A percentile compares a stretch with the other conserved stretches of the same genome.
phyloP scores from a whole-genome alignment of 2,888 invertebrate species.

The Gymnosoma rotundatum region DNA sequence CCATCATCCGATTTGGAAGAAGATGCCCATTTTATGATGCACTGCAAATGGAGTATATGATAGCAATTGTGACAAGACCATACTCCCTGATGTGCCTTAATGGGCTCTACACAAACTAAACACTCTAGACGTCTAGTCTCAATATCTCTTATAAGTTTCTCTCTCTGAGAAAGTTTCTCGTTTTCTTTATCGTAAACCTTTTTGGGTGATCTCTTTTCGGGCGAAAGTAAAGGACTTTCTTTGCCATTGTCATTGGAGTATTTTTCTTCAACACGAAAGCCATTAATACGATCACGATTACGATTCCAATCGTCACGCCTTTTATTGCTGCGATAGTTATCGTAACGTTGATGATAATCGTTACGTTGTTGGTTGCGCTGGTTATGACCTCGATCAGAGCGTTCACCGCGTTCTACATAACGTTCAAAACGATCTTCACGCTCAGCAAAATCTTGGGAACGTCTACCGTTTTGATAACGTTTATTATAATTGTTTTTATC shows the following conservation, averaged over 20 bases:
- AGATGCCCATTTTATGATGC: constrained; percentile 95
- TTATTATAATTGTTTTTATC: constrained; percentile 47
- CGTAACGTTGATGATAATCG: constrained; percentile 80
- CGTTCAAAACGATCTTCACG: constrained; percentile 70
- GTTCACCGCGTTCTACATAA: constrained; percentile 63
- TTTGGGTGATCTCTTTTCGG: constrained; percentile 77
- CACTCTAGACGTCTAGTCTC: constrained; percentile 93
- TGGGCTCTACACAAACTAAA: constrained; percentile 95
- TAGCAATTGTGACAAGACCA: constrained; percentile 97
- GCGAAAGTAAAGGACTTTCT: constrained; percentile 78
- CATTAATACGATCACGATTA: constrained; percentile 80
- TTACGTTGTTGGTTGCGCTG: constrained; percentile 72
- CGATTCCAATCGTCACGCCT: constrained; percentile 81
- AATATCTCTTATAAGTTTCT: constrained; percentile 92
- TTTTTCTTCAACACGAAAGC: constrained; percentile 77
- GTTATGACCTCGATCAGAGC: constrained; percentile 64
- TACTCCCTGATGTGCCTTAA: constrained; percentile 90
- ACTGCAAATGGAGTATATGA: constrained; percentile 95
- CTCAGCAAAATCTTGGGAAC: constrained; percentile 52
- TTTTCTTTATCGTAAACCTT: constrained; percentile 75
- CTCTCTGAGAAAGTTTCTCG: constrained; percentile 87
- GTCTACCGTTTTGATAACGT: constrained; percentile 51
- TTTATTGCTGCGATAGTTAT: constrained; percentile 80
- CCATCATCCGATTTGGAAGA: constrained; percentile 90
- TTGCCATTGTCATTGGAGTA: constrained; percentile 78